These are phyloP conservation scores for Patella depressa DNA, from an alignment of 2,888 invertebrate species.

Conservation along the genomic window DNA sequence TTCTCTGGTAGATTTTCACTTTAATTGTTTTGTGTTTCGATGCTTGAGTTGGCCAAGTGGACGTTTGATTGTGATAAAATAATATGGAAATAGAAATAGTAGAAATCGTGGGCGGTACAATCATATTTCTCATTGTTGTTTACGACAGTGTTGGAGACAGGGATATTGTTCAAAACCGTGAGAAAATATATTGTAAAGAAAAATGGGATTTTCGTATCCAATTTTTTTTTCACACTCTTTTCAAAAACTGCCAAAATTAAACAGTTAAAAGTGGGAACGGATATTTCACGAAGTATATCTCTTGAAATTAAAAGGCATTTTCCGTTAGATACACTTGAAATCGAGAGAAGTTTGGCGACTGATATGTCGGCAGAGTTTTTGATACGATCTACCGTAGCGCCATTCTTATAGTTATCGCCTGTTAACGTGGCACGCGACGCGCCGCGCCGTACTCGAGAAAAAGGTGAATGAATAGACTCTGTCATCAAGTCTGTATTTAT, in stretches of 20 bases:
- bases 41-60: no score
- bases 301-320: slow-evolving; percentile 13
- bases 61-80: no score
- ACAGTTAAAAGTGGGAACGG: not conserved
- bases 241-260: slow-evolving; percentile 9
- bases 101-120: no score
- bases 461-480: not conserved
- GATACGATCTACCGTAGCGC: not conserved
- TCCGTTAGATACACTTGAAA: slow-evolving; percentile 19
- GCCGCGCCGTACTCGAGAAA: slow-evolving; percentile 1
- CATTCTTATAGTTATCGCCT: not conserved
- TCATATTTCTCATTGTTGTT: no score
- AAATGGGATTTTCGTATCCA: no score
- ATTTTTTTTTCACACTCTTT: not conserved
- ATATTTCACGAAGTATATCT: slow-evolving; percentile 7
- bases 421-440: slow-evolving; percentile 8
- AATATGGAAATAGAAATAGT: no score
- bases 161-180: no score
- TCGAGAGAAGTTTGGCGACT: slow-evolving; percentile 13
- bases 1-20: no score
- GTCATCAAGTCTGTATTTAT: not conserved
- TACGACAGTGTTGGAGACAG: no score
- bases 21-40: no score
- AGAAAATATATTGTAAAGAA: no score
- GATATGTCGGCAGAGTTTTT: not conserved